Evolutionary conservation across 2,797 vertebrate genomes (phyloP).

Genomic region (Emydoidea blandingii): DNA sequence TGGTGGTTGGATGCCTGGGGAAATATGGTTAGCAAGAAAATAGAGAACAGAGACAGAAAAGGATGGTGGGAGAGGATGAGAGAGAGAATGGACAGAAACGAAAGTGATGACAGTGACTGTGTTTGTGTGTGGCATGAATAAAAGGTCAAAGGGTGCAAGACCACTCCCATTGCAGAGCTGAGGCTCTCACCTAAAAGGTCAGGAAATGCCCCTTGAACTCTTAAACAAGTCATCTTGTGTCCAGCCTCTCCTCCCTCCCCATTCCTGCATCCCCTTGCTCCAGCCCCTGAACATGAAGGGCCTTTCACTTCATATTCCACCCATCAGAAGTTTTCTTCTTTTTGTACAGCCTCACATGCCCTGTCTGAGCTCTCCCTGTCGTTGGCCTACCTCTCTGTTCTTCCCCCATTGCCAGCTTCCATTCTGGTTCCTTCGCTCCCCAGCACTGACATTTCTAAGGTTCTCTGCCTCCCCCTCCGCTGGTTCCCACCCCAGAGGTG

Average conservation of each 20-base stretch:
- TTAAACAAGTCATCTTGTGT: neutral
- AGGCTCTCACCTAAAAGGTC: neutral
- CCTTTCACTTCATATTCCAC: neutral
- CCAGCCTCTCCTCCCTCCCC: neutral
- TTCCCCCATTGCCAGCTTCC: neutral
- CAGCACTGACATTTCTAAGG: neutral
- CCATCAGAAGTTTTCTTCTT: neutral
- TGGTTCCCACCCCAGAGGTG: neutral
- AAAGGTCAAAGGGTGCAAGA: neutral
- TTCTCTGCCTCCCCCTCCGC: neutral
- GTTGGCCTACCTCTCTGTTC: neutral
- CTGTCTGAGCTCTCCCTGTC: neutral
- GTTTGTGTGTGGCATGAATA: neutral
- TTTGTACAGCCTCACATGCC: neutral
- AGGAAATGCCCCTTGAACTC: neutral
- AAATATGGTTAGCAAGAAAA: neutral
- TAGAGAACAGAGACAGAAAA: neutral
- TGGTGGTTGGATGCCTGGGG: neutral
- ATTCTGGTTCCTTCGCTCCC: neutral
- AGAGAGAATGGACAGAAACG: neutral
- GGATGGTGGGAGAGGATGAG: neutral
- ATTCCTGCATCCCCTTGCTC: neutral
- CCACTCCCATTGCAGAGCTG: neutral
- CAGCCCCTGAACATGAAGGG: neutral
- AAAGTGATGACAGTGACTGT: neutral